Evolutionary conservation across 1,140 invertebrate genomes (phyloP).

Genomic region (Leptonema lineaticorne): DNA sequence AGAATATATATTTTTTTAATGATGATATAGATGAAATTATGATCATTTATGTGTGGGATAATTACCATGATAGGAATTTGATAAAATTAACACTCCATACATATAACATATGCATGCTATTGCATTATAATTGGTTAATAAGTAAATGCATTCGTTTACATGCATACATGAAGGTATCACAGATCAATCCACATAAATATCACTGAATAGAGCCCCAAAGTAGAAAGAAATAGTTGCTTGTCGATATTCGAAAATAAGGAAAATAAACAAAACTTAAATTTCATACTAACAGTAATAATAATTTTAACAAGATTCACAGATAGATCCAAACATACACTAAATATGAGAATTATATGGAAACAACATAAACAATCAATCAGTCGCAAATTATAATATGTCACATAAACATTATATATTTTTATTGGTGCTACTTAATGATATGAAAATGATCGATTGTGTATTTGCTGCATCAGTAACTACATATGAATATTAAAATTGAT

Average conservation of each 20-base stretch:
- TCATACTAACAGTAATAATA: slow-evolving; percentile 15
- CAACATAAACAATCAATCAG: neutral
- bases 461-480: no score
- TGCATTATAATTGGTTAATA: slow-evolving; percentile 3
- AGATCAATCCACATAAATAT: slow-evolving; percentile 37
- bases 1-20: slow-evolving; percentile 11
- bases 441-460: no score
- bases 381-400: neutral
- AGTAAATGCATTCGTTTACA: slow-evolving; percentile 35
- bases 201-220: neutral
- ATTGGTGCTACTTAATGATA: no score
- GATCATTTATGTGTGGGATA: slow-evolving; percentile 2
- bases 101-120: slow-evolving; percentile 27
- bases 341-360: neutral
- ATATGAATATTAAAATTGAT: no score
- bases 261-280: slow-evolving; percentile 12
- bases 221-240: slow-evolving; percentile 17
- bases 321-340: slow-evolving; percentile 10
- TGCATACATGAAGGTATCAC: slow-evolving; percentile 34
- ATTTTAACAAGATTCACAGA: slow-evolving; percentile 10
- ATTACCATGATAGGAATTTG: slow-evolving; percentile 13
- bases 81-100: slow-evolving; percentile 20
- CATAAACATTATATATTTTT: neutral
- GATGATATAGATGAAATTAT: slow-evolving; percentile 2
- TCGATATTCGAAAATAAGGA: slow-evolving; percentile 2